Conservation (phyloP, 2,888 invertebrate genomes). For the Yponomeuta evonymella region DNA sequence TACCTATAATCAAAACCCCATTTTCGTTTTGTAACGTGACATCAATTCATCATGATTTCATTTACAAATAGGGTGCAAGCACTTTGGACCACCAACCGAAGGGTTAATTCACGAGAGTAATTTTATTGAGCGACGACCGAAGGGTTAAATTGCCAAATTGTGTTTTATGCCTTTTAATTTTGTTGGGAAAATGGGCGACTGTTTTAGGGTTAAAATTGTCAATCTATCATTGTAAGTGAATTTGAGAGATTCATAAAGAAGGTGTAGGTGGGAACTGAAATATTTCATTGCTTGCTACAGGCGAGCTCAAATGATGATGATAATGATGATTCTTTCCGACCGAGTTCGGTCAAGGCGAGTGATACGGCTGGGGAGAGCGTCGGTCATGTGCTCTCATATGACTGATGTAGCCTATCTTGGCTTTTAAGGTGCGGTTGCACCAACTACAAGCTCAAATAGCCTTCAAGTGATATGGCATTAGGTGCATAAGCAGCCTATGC, state of each 20-base stretch:
- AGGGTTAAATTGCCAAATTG: conserved; percentile 60
- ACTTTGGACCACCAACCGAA: conserved; percentile 31
- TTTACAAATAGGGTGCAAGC: conserved; percentile 37
- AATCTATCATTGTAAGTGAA: not conserved
- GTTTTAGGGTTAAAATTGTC: not conserved
- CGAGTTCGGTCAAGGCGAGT: no score
- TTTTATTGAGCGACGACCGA: conserved; percentile 49
- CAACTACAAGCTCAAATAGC: no score
- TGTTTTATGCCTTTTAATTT: conserved; percentile 71
- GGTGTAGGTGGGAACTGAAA: no score
- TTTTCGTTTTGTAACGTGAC: conserved; percentile 26
- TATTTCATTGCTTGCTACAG: no score
- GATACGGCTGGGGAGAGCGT: no score
- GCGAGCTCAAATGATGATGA: no score
- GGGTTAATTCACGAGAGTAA: conserved; percentile 56
- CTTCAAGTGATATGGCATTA: no score
- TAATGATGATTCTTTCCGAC: no score
- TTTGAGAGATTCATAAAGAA: not conserved
- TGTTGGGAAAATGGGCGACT: not conserved
- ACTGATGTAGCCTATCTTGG: no score
- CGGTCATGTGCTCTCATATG: no score
- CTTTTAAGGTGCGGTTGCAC: no score
- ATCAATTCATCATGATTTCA: conserved; percentile 49
- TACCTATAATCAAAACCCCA: not conserved
- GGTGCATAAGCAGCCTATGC: no score